These are phyloP conservation scores for Lutjanus argentimaculatus DNA, from an alignment of 2,797 vertebrate genomes.

Conservation along the genomic window DNA sequence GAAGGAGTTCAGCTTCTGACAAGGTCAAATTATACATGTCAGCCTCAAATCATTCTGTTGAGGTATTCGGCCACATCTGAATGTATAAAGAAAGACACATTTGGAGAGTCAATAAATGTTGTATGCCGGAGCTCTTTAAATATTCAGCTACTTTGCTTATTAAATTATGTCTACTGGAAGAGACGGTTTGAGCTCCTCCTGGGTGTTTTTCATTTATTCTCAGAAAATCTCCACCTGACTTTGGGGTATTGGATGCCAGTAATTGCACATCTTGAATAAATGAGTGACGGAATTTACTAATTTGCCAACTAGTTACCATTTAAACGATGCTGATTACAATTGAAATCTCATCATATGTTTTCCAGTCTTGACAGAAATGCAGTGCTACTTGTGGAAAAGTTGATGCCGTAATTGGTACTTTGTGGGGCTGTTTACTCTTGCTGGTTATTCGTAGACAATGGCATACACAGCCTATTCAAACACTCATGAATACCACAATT, in stretches of 20 bases:
- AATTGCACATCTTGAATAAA: slow-evolving; percentile 65
- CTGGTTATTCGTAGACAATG: slow-evolving; percentile 40
- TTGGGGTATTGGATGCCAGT: slow-evolving; percentile 52
- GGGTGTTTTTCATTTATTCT: slow-evolving; percentile 53
- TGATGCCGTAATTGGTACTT: slow-evolving; percentile 60
- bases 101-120: slow-evolving; percentile 66
- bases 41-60: slow-evolving; percentile 60
- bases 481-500: slow-evolving; percentile 51
- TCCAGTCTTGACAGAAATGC: slow-evolving; percentile 21
- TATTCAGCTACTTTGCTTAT: slow-evolving; percentile 71
- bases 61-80: slow-evolving; percentile 49
- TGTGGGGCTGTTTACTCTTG: slow-evolving; percentile 38
- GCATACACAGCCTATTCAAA: slow-evolving; percentile 51
- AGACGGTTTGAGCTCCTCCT: slow-evolving; percentile 27
- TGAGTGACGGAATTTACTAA: slow-evolving; percentile 51
- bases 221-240: slow-evolving; percentile 56
- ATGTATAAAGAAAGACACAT: slow-evolving; percentile 62
- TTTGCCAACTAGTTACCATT: slow-evolving; percentile 51
- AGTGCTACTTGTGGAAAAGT: slow-evolving; percentile 27
- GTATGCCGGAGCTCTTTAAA: slow-evolving; percentile 59
- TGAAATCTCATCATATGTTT: slow-evolving; percentile 33
- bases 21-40: slow-evolving; percentile 79
- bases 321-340: slow-evolving; percentile 47
- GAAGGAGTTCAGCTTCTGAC: slow-evolving; percentile 61
- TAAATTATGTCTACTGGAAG: slow-evolving; percentile 60